phyloP scores from a whole-genome alignment of 2,888 invertebrate genomes.

The Melanostoma scalare region DNA sequence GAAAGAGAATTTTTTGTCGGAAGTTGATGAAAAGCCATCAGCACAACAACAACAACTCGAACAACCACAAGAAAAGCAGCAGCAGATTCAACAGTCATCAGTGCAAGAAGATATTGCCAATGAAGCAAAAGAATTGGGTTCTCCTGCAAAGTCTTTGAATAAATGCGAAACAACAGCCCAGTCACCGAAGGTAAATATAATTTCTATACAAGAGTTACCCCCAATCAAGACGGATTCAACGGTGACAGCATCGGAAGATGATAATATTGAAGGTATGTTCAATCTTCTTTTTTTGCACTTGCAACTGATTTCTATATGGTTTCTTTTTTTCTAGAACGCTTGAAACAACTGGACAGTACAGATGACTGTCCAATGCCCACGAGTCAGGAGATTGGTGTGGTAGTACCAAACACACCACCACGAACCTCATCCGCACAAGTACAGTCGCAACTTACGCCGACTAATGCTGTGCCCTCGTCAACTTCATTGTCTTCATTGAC shows the following conservation, averaged over 20 bases:
- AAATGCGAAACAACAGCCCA: background rate
- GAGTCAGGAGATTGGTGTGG: slow-evolving; percentile 57
- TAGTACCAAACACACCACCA: slow-evolving; percentile 69
- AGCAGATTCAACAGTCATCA: too few species aligned
- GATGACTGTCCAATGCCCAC: slow-evolving; percentile 74
- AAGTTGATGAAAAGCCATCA: too few species aligned
- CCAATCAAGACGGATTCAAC: slow-evolving; percentile 77
- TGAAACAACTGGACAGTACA: slow-evolving; percentile 79
- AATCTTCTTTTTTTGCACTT: background rate
- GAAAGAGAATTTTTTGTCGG: too few species aligned
- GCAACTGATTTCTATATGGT: background rate
- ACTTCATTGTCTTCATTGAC: slow-evolving; percentile 74
- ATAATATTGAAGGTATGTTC: slow-evolving; percentile 78
- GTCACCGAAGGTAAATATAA: slow-evolving; percentile 67
- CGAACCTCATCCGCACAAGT: slow-evolving; percentile 67
- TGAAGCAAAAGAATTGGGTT: slow-evolving; percentile 8
- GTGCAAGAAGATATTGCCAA: background rate
- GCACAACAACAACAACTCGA: background rate
- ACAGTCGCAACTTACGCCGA: slow-evolving; percentile 64
- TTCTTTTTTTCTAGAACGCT: slow-evolving; percentile 76
- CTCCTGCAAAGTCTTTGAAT: slow-evolving; percentile 7
- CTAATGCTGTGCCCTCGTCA: slow-evolving; percentile 44
- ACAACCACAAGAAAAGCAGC: background rate
- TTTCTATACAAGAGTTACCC: slow-evolving; percentile 75
- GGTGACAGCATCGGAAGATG: slow-evolving; percentile 77